A percentile compares a stretch with the other conserved stretches of the same genome.
These are phyloP conservation scores for Drosophila asahinai DNA, from an alignment of 1,140 invertebrate genomes.

Conservation along the genomic window DNA sequence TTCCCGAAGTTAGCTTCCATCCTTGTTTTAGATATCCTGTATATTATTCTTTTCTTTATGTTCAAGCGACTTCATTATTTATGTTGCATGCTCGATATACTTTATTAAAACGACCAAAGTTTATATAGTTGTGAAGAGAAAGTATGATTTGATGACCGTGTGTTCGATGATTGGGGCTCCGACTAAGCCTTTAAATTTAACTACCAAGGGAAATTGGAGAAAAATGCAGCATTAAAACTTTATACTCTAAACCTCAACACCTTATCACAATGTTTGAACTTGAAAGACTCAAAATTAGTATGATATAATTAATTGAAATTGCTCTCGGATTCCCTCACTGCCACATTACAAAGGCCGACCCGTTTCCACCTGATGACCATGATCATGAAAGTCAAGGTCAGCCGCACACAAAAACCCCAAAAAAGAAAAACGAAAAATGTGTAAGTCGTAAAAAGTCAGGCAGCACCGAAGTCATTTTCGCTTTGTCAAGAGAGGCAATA, in stretches of 20 bases:
- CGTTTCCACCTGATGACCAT: constrained; percentile 42
- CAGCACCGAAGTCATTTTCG: constrained; percentile 42
- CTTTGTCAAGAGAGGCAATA: constrained; percentile 69
- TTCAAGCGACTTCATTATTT: not conserved
- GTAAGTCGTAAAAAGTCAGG: constrained; percentile 45
- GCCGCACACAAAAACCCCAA: constrained; percentile 18
- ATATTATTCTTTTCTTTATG: no score
- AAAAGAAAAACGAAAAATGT: constrained; percentile 6
- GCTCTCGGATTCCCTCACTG: constrained; percentile 29
- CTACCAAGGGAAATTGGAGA: not conserved
- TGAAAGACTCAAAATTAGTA: constrained; percentile 6
- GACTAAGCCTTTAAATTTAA: not conserved
- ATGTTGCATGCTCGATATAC: not conserved
- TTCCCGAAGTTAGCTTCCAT: no score
- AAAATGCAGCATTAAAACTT: constrained; percentile 5
- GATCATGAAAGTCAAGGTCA: constrained; percentile 69
- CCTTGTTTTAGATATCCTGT: no score
- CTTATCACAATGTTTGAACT: constrained; percentile 18
- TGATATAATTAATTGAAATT: constrained; percentile 39
- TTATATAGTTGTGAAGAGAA: not conserved
- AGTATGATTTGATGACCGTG: not conserved
- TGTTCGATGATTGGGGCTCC: not conserved
- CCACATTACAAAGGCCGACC: constrained; percentile 42
- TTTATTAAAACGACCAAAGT: not conserved
- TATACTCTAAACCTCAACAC: constrained; percentile 3